phyloP scores from a whole-genome alignment of 2,797 vertebrate genomes.

The Dromococcyx pavoninus region DNA sequence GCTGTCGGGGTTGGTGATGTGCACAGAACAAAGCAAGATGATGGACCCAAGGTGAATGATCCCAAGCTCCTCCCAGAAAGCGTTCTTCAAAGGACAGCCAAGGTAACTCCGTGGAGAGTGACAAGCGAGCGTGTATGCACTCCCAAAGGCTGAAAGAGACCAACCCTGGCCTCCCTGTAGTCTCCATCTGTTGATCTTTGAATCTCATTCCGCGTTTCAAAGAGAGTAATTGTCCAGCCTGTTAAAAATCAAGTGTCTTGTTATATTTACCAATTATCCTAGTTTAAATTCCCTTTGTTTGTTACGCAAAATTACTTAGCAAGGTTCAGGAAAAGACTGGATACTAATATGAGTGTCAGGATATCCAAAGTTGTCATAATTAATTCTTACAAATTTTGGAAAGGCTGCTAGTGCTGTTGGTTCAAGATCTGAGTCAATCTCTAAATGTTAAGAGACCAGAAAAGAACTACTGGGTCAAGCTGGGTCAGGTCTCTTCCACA shows the following conservation, averaged over 20 bases:
- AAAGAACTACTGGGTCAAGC: neutral
- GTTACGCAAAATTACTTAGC: constrained; percentile 21
- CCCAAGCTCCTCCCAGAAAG: constrained; percentile 72
- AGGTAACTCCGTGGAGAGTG: constrained; percentile 77
- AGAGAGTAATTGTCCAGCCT: neutral
- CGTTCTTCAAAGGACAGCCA: constrained; percentile 89
- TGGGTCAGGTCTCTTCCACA: neutral
- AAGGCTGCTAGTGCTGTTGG: neutral
- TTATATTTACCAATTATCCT: constrained; percentile 49
- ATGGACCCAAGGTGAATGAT: constrained; percentile 42
- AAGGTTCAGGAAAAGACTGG: constrained; percentile 32
- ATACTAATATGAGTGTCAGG: neutral
- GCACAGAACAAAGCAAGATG: constrained; percentile 38
- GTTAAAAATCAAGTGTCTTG: constrained; percentile 43
- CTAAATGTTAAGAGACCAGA: neutral
- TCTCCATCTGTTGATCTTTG: constrained; percentile 44
- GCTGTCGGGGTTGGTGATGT: neutral
- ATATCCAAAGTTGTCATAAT: constrained; percentile 54
- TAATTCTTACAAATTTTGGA: constrained; percentile 39
- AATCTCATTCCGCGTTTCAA: constrained; percentile 21
- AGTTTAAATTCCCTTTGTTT: constrained; percentile 43
- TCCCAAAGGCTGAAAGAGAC: neutral
- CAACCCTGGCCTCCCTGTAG: neutral
- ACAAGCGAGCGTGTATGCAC: accelerated
- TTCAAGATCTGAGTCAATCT: constrained; percentile 7